Conservation (phyloP, 64 coral and sea anemone species). For the Pachyseris speciosa region DNA sequence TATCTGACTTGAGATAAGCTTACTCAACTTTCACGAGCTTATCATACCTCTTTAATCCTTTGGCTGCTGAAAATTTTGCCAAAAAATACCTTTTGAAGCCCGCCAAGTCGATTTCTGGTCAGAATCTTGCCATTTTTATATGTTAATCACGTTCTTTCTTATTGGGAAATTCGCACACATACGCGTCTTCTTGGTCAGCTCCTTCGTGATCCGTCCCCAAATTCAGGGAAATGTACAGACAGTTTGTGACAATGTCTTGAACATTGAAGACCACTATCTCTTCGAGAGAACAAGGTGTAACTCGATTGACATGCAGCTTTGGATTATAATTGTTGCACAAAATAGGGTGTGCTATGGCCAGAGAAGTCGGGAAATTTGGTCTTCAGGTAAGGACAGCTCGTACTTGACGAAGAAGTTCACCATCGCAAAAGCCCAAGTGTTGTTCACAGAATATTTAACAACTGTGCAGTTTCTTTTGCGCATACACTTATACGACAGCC, state of each 20-base stretch:
- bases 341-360: slow-evolving; percentile 31
- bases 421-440: slow-evolving; percentile 20
- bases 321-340: slow-evolving; percentile 6
- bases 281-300: neutral
- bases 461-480: neutral
- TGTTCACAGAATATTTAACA: slow-evolving; percentile 21
- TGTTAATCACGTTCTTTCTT: too few relatives aligned
- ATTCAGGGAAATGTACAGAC: neutral
- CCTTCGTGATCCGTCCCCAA: too few relatives aligned
- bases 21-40: too few relatives aligned
- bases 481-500: neutral
- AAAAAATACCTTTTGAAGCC: too few relatives aligned
- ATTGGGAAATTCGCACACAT: too few relatives aligned
- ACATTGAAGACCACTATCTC: neutral
- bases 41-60: too few relatives aligned
- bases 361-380: neutral
- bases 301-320: too few relatives aligned
- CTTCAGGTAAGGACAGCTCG: neutral
- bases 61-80: too few relatives aligned
- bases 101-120: too few relatives aligned
- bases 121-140: too few relatives aligned
- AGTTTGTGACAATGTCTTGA: neutral
- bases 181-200: too few relatives aligned
- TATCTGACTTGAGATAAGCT: too few relatives aligned
- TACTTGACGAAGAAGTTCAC: slow-evolving; percentile 30